Evolutionary conservation across 1,140 invertebrate species (phyloP).

Genomic region (Lethocerus indicus): DNA sequence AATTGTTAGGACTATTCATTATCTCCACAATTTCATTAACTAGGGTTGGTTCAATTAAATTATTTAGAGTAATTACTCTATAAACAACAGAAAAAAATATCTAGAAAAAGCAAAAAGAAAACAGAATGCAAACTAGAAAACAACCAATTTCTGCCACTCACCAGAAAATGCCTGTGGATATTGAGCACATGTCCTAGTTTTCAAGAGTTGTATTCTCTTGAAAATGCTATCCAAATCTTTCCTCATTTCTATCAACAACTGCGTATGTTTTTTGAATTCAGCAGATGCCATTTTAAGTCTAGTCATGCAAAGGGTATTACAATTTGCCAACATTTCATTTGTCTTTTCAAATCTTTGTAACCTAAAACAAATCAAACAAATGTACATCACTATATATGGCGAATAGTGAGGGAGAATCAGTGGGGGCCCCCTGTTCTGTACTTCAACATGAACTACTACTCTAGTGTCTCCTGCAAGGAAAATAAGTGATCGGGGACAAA

Average conservation of each 20-base stretch:
- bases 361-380: constrained; percentile 37
- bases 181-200: constrained; percentile 62
- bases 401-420: too few relatives aligned
- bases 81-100: constrained; percentile 3
- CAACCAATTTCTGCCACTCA: constrained; percentile 20
- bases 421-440: too few relatives aligned
- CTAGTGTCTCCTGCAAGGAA: too few relatives aligned
- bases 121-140: background rate
- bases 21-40: constrained; percentile 7
- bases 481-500: too few relatives aligned
- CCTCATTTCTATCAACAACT: constrained; percentile 46
- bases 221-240: constrained; percentile 43
- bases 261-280: constrained; percentile 81
- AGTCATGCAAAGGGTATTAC: constrained; percentile 69
- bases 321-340: constrained; percentile 93
- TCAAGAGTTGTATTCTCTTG: constrained; percentile 45
- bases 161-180: constrained; percentile 71
- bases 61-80: background rate
- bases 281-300: constrained; percentile 60
- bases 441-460: too few relatives aligned
- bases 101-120: background rate
- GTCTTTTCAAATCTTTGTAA: constrained; percentile 90
- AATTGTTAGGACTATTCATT: constrained; percentile 31
- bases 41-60: background rate
- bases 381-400: background rate